phyloP scores from a whole-genome alignment of 2,888 invertebrate genomes.

The Endotricha flammealis region DNA sequence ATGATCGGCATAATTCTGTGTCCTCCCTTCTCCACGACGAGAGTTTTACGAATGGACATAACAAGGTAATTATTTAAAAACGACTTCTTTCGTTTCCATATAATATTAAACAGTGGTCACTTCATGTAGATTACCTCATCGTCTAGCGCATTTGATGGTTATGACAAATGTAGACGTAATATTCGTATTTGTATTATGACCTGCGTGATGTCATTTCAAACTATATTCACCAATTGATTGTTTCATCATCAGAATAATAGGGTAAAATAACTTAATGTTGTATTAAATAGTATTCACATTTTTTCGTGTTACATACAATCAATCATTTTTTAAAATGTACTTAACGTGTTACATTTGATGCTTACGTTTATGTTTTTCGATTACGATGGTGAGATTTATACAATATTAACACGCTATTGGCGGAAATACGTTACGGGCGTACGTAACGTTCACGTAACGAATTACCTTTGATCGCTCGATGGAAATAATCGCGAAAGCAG shows the following conservation, averaged over 20 bases:
- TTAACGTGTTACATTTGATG: constrained; percentile 21
- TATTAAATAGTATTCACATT: too few species aligned
- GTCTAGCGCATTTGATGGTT: constrained; percentile 1
- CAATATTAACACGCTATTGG: constrained; percentile 17
- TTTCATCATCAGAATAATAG: neutral
- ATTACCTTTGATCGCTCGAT: constrained; percentile 17
- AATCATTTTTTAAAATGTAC: too few species aligned
- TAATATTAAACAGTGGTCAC: constrained; percentile 4
- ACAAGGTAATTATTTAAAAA: constrained; percentile 56
- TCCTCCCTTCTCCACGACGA: constrained; percentile 80
- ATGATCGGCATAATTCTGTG: constrained; percentile 80
- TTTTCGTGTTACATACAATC: too few species aligned
- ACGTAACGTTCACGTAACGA: constrained; percentile 13
- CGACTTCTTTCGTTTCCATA: constrained; percentile 13
- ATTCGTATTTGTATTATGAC: constrained; percentile 2
- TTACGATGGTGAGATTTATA: constrained; percentile 22
- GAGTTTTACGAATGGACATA: constrained; percentile 46
- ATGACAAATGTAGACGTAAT: constrained; percentile 1
- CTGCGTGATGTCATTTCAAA: constrained; percentile 7
- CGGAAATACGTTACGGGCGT: constrained; percentile 7
- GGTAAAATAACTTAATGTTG: too few species aligned
- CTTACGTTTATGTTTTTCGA: constrained; percentile 25
- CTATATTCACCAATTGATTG: neutral
- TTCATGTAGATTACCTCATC: constrained; percentile 9
- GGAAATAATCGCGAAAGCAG: constrained; percentile 16